These are phyloP conservation scores for Perodicticus potto DNA, from an alignment of 2,797 vertebrate species.

Conservation along the genomic window DNA sequence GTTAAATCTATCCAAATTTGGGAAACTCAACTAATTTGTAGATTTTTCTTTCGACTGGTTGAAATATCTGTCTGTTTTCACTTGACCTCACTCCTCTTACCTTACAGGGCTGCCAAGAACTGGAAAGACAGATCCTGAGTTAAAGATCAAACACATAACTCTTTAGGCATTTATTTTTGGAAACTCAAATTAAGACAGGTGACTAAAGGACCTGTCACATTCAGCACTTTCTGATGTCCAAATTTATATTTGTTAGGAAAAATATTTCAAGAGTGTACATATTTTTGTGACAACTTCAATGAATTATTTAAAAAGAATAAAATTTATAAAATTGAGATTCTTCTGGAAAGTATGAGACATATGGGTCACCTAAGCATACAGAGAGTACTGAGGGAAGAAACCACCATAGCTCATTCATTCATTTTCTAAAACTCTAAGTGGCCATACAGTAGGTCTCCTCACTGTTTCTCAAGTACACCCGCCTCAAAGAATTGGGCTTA, in stretches of 20 bases:
- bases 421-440: not conserved
- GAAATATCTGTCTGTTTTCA: slow-evolving; percentile 38
- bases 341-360: slow-evolving; percentile 38
- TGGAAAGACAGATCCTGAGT: not conserved
- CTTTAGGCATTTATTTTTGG: slow-evolving; percentile 46
- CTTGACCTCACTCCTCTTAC: slow-evolving; percentile 13
- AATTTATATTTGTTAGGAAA: slow-evolving; percentile 61
- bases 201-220: not conserved
- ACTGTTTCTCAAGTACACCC: not conserved
- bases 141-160: slow-evolving; percentile 37
- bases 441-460: not conserved
- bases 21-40: slow-evolving; percentile 53
- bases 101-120: not conserved
- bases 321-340: slow-evolving; percentile 44
- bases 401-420: not conserved
- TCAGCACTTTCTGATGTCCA: slow-evolving; percentile 31
- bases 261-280: slow-evolving; percentile 52
- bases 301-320: slow-evolving; percentile 52
- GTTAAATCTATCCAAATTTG: slow-evolving; percentile 36
- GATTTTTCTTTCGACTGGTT: slow-evolving; percentile 49
- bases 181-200: slow-evolving; percentile 61
- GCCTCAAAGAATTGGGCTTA: not conserved
- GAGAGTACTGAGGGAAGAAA: not conserved
- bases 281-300: slow-evolving; percentile 53
- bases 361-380: not conserved